Percentiles rank a stretch among this genome's conserved stretches.
phyloP scores from a whole-genome alignment of 2,888 invertebrate species.

The Abscondita cerata region DNA sequence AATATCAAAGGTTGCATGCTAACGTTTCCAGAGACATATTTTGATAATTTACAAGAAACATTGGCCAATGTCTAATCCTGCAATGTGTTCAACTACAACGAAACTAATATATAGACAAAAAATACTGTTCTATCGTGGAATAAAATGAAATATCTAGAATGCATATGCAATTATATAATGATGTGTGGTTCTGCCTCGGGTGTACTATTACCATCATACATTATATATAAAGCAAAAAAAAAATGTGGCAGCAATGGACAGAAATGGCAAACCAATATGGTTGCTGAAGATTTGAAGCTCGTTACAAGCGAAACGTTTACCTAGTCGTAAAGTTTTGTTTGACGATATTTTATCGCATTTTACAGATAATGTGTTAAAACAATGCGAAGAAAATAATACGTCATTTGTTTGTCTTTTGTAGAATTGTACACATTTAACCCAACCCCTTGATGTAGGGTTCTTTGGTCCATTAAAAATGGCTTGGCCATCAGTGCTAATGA shows the following conservation, averaged over 20 bases:
- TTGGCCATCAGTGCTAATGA: conserved; percentile 12
- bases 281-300: conserved; percentile 21
- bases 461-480: background rate
- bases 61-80: background rate
- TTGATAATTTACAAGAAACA: background rate
- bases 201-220: conserved; percentile 47
- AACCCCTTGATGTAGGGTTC: background rate
- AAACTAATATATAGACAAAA: conserved; percentile 2
- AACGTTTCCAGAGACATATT: background rate
- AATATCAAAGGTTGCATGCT: background rate
- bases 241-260: conserved; percentile 29
- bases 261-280: background rate
- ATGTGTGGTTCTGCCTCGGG: conserved; percentile 47
- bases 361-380: background rate
- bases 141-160: conserved; percentile 5
- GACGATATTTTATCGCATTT: background rate
- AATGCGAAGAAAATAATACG: background rate
- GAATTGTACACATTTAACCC: background rate
- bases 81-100: no score
- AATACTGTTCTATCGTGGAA: background rate
- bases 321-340: background rate
- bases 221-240: conserved; percentile 47
- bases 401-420: background rate
- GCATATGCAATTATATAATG: conserved; percentile 41
- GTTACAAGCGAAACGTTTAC: background rate